Evolutionary conservation across 1,140 invertebrate species (phyloP), one percentile per base, ranked within the genome.

Genomic region (Cydia amplana): DNA sequence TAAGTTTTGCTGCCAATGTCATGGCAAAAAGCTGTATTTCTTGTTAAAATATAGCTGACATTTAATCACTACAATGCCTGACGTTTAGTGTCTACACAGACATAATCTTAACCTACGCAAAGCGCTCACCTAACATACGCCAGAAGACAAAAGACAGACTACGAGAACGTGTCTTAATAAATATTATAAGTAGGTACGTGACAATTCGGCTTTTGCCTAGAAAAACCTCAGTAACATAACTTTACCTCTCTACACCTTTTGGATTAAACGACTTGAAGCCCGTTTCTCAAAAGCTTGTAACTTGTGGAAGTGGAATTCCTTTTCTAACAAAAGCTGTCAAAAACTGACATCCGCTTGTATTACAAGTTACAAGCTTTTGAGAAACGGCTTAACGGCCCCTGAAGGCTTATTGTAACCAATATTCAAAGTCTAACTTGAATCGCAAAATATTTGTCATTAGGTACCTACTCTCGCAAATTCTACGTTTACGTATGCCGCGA

Each of bases 31-130:
- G 46, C 46, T 49, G 18, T 55, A 55, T 16, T 7, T 55, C 51
- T 55, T 55, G 16, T 55, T 55, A 4, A 18, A 18, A 55, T 55
- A 20, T 55, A 6, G 51, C n/a, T 18, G 12, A 49, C 46, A 16
- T 55, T 55, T 55, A 20, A 55, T 55, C 18, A 55, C 51, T 55
- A 55, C 51, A 16, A 9, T 55, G 51, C 51, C 51, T 55, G 51
- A 55, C 51, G 6, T 55, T 55, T 20, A 55, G 5, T 18, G 18
- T 55, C 4, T 55, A 18, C 51, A 18, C 18, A 55, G 51, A 55
- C n/a, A 49, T 49, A 55, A 55, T 55, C n/a, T 16, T 55, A 55
- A 55, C 51, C 51, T 9, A 55, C 51, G n/a, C 16, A 49, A 49
- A 49, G 4, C 14, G 46, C 46, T 49, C 46, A 49, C 51, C 51